phyloP scores from a whole-genome alignment of 2,888 invertebrate species.

The Cancer borealis region DNA sequence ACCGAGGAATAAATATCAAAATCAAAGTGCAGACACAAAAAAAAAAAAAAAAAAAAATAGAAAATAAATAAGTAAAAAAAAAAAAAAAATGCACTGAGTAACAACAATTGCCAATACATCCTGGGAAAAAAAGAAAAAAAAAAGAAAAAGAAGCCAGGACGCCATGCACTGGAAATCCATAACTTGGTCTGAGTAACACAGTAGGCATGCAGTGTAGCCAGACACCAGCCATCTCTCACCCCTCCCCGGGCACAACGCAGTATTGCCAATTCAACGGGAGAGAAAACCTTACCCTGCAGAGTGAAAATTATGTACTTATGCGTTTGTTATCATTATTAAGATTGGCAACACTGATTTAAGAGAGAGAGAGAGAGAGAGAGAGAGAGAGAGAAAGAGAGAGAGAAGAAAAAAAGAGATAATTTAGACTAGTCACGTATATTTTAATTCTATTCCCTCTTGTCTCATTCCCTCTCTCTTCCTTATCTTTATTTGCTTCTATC shows the following conservation, averaged over 20 bases:
- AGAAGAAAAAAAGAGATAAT: neutral
- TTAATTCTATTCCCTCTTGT: neutral
- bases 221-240: neutral
- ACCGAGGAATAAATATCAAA: neutral
- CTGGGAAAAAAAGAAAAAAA: neutral
- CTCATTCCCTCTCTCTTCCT: neutral
- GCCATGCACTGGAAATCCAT: constrained; percentile 20
- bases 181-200: constrained; percentile 3
- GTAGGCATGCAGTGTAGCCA: constrained; percentile 20
- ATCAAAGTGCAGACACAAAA: neutral
- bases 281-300: neutral
- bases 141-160: too few relatives aligned
- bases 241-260: neutral
- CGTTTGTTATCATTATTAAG: neutral
- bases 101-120: constrained; percentile 1
- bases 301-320: neutral
- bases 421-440: neutral
- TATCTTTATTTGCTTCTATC: neutral
- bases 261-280: neutral
- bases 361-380: constrained; percentile 23
- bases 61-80: neutral
- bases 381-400: constrained; percentile 46
- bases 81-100: neutral
- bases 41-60: neutral
- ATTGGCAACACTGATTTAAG: neutral